These are phyloP conservation scores for Scolanthus callimorphus DNA, from an alignment of 92 coral and sea anemone species.

Conservation along the genomic window DNA sequence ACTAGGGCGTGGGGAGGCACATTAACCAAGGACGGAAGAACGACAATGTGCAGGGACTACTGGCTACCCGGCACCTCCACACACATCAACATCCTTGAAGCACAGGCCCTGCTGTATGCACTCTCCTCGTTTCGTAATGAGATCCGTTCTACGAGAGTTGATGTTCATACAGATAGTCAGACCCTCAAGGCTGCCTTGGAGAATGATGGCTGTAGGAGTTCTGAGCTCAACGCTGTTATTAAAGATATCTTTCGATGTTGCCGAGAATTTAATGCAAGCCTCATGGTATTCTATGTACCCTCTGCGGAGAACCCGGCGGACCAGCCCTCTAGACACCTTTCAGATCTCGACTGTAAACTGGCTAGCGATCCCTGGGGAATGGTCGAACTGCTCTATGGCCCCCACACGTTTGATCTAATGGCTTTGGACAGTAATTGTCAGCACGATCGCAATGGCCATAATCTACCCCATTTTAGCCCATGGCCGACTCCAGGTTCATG, in stretches of 20 bases:
- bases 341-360: not conserved
- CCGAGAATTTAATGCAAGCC: no score
- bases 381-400: not conserved
- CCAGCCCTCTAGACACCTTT: not conserved
- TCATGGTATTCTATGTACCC: not conserved
- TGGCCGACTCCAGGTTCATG: not conserved
- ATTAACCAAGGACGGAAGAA: no score
- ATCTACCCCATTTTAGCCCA: not conserved
- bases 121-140: no score
- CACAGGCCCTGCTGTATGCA: no score
- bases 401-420: not conserved
- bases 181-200: no score
- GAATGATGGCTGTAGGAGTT: no score
- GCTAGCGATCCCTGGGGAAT: not conserved
- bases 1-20: not conserved
- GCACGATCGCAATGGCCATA: not conserved
- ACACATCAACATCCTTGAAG: not conserved
- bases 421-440: not conserved
- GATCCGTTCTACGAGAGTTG: no score
- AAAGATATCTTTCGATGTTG: no score
- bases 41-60: no score
- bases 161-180: no score
- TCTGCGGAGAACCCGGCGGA: not conserved
- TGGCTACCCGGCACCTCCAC: not conserved
- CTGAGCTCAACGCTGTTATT: no score